Conservation (phyloP, 2,113 vertebrate genomes). For the Myrmophylax atrothorax region DNA sequence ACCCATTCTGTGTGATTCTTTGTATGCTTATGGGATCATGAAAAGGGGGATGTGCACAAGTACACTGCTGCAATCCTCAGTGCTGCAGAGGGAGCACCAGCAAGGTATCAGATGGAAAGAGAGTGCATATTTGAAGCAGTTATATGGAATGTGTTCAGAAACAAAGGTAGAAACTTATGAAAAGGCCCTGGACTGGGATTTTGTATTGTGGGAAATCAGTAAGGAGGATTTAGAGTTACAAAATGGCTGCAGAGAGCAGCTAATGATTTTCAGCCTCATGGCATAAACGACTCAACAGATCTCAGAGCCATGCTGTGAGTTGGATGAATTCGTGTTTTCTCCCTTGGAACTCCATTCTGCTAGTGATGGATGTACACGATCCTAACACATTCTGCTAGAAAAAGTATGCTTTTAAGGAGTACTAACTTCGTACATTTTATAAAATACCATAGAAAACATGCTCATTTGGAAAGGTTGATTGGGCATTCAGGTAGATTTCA, state of each 20-base stretch:
- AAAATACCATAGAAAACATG: neutral
- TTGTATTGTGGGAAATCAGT: neutral
- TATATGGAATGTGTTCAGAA: neutral
- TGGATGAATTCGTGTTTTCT: neutral
- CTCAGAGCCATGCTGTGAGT: neutral
- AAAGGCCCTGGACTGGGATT: rapidly evolving
- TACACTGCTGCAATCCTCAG: neutral
- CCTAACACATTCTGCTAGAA: neutral
- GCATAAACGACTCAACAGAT: neutral
- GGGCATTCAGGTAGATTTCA: neutral
- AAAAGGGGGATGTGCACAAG: neutral
- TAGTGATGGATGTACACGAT: neutral
- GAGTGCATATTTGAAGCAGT: neutral
- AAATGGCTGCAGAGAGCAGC: neutral
- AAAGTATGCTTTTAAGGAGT: neutral
- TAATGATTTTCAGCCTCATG: neutral
- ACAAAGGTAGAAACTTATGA: neutral
- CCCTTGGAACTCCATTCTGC: neutral
- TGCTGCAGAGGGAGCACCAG: neutral
- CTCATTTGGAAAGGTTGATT: neutral
- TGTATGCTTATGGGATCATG: neutral
- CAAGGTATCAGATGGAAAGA: neutral
- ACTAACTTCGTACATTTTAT: neutral
- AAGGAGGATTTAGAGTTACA: neutral
- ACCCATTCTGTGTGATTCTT: too few species aligned